Conservation (phyloP, 2,888 invertebrate genomes). For the Rotaria magnacalcarata region DNA sequence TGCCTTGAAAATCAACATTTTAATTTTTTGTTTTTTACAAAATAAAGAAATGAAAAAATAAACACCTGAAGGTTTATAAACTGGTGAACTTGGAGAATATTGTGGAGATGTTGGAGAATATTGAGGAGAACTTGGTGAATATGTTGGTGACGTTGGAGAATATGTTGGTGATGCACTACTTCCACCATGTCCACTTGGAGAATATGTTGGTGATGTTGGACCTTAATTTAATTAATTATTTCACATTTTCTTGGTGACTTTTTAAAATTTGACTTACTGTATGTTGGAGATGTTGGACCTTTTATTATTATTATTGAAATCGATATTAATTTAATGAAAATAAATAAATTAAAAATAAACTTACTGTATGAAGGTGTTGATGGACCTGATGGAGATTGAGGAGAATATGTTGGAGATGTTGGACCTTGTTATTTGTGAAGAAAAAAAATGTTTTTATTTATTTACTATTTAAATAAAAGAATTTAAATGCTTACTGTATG, state of each 20-base stretch:
- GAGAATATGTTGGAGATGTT: constrained; percentile 55
- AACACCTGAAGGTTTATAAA: constrained; percentile 64
- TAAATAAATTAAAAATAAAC: not conserved
- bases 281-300: constrained; percentile 51
- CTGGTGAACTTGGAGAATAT: constrained; percentile 64
- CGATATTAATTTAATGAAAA: not conserved
- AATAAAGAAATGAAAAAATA: too few species aligned
- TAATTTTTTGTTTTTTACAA: too few species aligned
- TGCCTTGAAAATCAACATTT: too few species aligned
- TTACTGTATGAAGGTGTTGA: constrained; percentile 48
- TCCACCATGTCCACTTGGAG: constrained; percentile 45
- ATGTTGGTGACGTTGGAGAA: constrained; percentile 65
- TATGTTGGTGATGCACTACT: constrained; percentile 28
- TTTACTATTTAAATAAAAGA: constrained; percentile 55
- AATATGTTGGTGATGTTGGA: constrained; percentile 54
- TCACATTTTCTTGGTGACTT: too few species aligned
- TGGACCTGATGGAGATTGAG: constrained; percentile 50
- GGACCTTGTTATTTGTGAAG: constrained; percentile 39
- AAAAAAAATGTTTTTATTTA: not conserved
- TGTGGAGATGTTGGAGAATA: constrained; percentile 60
- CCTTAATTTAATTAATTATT: not conserved
- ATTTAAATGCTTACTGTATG: constrained; percentile 63
- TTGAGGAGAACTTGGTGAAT: constrained; percentile 49
- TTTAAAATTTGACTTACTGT: constrained; percentile 48
- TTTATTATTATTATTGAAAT: too few species aligned